Conservation (phyloP, 2,113 vertebrate genomes). For the Dipodomys stephensi region DNA sequence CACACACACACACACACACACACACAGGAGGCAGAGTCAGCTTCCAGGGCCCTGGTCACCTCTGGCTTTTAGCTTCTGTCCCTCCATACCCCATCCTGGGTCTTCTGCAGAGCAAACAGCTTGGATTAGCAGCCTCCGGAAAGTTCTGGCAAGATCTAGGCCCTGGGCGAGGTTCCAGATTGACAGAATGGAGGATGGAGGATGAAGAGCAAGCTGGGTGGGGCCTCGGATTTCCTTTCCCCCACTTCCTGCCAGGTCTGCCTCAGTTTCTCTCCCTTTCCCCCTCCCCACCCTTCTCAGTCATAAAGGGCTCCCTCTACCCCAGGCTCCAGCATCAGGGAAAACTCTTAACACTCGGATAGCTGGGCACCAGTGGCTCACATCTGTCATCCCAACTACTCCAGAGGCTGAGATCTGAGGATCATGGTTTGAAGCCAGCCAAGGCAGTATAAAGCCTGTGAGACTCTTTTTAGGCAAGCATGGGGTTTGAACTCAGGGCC, state of each 20-base stretch:
- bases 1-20: background rate
- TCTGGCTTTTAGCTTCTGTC: background rate
- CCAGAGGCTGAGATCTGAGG: no score
- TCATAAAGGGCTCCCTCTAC: background rate
- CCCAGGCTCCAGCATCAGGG: no score
- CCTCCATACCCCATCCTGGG: background rate
- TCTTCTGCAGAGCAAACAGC: slow-evolving; percentile 57
- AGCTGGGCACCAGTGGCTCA: no score
- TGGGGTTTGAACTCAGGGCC: no score
- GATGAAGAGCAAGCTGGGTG: background rate
- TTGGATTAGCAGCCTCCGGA: slow-evolving; percentile 44
- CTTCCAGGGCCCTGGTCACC: background rate
- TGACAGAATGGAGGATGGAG: slow-evolving; percentile 21
- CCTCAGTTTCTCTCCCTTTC: background rate
- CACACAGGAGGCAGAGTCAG: background rate
- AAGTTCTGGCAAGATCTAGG: slow-evolving; percentile 36
- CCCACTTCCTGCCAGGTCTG: background rate
- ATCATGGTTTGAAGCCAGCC: no score
- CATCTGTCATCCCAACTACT: no score
- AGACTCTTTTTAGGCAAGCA: no score
- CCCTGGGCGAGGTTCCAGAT: slow-evolving; percentile 61
- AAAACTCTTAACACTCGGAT: no score
- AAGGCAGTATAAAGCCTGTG: no score
- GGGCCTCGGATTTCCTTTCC: background rate
- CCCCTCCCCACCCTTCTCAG: background rate